These are phyloP conservation scores for Dendrocincla fuliginosa DNA, from an alignment of 2,797 vertebrate genomes.

Conservation along the genomic window DNA sequence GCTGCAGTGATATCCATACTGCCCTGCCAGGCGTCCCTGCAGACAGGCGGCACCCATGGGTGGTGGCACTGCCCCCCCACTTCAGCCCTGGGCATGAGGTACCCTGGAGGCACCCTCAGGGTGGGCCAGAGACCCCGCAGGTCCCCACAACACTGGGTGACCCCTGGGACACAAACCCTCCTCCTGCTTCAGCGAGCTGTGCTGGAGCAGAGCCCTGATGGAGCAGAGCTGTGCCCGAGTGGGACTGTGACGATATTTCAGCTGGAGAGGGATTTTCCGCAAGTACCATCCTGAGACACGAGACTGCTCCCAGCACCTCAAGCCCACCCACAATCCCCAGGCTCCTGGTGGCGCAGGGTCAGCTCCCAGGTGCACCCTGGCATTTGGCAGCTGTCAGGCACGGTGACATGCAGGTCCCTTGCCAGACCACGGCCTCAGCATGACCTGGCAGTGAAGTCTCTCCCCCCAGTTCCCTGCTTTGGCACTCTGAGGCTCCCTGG, in stretches of 20 bases:
- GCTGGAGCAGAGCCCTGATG: rapidly evolving
- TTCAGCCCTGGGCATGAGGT: rapidly evolving
- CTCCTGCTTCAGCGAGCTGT: not conserved
- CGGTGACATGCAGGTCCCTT: rapidly evolving
- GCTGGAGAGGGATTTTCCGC: not conserved
- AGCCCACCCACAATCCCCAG: not conserved
- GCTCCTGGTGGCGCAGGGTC: rapidly evolving
- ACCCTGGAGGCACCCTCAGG: rapidly evolving
- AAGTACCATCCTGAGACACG: rapidly evolving
- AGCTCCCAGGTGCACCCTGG: rapidly evolving
- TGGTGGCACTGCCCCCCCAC: not conserved
- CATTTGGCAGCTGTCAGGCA: not conserved
- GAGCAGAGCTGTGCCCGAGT: rapidly evolving
- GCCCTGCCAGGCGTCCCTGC: not conserved
- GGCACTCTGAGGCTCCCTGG: rapidly evolving
- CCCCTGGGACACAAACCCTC: not conserved
- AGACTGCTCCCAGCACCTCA: not conserved
- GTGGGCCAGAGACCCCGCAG: not conserved
- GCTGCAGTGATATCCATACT: rapidly evolving
- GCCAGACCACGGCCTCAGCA: rapidly evolving
- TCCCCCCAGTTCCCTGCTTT: not conserved
- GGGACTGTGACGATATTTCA: not conserved
- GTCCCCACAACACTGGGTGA: rapidly evolving
- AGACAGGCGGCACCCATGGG: rapidly evolving
- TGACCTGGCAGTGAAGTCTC: not conserved